Base-by-base conservation (phyloP, 2,797 vertebrate species). In the Helarctos malayanus region DNA sequence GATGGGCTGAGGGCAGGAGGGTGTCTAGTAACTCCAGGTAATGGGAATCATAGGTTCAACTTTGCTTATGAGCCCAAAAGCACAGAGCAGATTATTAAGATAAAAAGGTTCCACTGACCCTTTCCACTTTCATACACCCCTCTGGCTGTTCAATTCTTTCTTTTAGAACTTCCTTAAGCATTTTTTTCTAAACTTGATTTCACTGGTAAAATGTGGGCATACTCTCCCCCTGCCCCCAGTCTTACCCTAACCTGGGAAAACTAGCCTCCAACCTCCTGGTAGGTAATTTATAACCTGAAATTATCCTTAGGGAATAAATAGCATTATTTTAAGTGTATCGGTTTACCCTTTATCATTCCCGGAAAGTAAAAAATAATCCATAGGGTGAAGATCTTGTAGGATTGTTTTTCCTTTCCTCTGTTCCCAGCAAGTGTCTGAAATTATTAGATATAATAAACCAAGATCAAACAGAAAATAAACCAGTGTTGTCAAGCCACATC, bases 391-490 rank as follows among this genome's bases (percentile, higher is more conserved):
- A 69, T 54, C 41, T 86, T 83, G 3, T 9, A 84, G 12, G 3
- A 35, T 29, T 83, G 32, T 41, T 61, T 69, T 91, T 27, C 35
- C 71, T 85, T 92, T 93, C 47, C 6, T 82, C 11, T 68, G 81
- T 83, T 80, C 54, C 79, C 19, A 89, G 14, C 35, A 49, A 75
- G 18, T 86, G 6, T 83, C 16, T 49, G 57, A 95, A 95, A 92
- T 59, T 85, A 92, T 92, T 83, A 94, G 32, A 41, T 18, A 38
- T 86, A 79, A 75, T 54, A 94, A 93, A 25, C 13, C 68, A 95
- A 59, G 18, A 52, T 49, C 1, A 61, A 59, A 47, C 47, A 56
- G 49, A 96, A 97, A 97, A 89, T 90, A 85, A 95, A 47, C 16
- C 82, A 57, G 83, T 87, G 16, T 69, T 85, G 32, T 21, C 54